Base-by-base conservation (phyloP, 2,113 vertebrate genomes). In the Jaculus jaculus region DNA sequence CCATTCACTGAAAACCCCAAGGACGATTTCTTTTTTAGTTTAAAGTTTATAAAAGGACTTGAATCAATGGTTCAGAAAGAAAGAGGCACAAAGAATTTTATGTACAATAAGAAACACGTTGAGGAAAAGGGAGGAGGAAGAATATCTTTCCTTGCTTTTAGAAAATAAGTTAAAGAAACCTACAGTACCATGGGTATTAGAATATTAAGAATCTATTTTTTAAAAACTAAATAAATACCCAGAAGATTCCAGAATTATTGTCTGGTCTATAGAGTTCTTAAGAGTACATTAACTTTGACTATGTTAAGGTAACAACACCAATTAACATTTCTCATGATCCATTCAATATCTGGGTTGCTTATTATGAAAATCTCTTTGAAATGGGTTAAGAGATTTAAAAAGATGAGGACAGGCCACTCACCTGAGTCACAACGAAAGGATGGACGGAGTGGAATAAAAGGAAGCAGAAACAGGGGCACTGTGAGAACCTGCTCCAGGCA, bases 1-100 rank as follows among this genome's bases (percentile, higher is more conserved):
- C 94, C 69, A 93, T 94, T 96, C 91, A 92, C 69, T 84, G 81
- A 91, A 94, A 88, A 80, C 95, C 95, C 95, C 91, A 94, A 95
- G 92, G 96, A 92, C 71, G 73, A 69, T 84, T 97, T 93, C 13
- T 54, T 54, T 97, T 93, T 79, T 82, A 91, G 90, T 84, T 80
- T 92, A 69, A 96, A 84, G 73, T 84, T 93, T 92, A 94, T 87
- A 71, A 77, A 93, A 96, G 54, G 84, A 61, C 87, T 92, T 60
- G 34, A 88, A 79, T 90, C 90, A 94, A 39, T 94, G 80, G 58
- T 58, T 88, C 91, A 92, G 74, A 84, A 71, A 94, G 77, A 90
- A 87, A 92, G 73, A 58, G 34, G 39, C 24, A 73, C 63, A 74
- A 94, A 69, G 74, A 84, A 71, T 87, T 95, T 84, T 94, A 93